These are phyloP conservation scores for Neopelma chrysocephalum DNA, from an alignment of 2,797 vertebrate species.

Conservation along the genomic window DNA sequence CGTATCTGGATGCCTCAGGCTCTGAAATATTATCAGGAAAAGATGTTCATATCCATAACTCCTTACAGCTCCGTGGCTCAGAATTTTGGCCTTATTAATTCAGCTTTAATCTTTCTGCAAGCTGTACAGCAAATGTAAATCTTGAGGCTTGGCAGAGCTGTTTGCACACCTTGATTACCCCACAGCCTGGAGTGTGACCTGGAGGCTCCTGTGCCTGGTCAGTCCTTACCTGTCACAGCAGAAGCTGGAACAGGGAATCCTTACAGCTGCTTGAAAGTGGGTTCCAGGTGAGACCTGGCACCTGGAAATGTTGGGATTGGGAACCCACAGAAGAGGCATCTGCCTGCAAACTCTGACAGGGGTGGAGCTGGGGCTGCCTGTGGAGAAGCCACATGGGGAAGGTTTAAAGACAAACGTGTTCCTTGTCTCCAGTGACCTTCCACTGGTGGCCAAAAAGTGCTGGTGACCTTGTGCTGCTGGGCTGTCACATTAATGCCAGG, in stretches of 20 bases:
- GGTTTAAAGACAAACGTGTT: background rate
- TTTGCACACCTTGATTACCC: background rate
- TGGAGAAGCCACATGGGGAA: accelerated
- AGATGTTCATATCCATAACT: background rate
- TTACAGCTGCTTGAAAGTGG: accelerated
- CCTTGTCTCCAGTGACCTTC: background rate
- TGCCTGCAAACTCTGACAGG: background rate
- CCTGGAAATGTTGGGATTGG: background rate
- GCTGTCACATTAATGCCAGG: background rate
- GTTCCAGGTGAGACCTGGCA: background rate
- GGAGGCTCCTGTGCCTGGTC: background rate
- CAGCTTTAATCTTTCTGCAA: background rate
- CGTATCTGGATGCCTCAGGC: background rate
- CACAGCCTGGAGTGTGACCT: background rate
- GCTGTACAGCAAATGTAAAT: background rate
- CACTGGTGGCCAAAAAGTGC: too few relatives aligned
- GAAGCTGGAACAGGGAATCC: background rate
- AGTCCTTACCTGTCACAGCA: background rate
- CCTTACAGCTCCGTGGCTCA: background rate
- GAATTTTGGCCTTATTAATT: background rate
- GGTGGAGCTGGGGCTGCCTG: background rate
- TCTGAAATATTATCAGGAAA: background rate
- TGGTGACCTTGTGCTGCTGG: background rate
- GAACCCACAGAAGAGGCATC: background rate
- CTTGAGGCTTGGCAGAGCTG: background rate